Conservation (phyloP, 2,888 invertebrate species). For the Torymus auratus region DNA sequence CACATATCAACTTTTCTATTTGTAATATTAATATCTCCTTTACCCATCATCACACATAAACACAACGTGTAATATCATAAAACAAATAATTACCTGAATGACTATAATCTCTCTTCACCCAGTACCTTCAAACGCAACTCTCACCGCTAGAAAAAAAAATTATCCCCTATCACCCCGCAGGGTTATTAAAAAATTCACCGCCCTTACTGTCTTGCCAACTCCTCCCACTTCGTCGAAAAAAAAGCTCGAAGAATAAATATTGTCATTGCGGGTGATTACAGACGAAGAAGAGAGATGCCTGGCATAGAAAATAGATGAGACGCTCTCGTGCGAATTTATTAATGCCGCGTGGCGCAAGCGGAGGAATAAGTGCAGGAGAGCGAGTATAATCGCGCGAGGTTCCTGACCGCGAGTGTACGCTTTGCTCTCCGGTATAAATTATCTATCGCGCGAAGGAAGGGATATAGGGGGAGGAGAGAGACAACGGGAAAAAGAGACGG, state of each 20-base stretch:
- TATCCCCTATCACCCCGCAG: too few species aligned
- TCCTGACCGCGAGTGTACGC: conserved; percentile 30
- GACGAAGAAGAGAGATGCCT: neutral
- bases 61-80: too few species aligned
- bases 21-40: too few species aligned
- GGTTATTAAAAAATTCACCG: too few species aligned
- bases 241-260: conserved; percentile 8
- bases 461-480: conserved; percentile 13
- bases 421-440: neutral
- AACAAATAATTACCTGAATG: too few species aligned
- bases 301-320: too few species aligned
- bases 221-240: neutral
- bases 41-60: too few species aligned
- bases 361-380: conserved; percentile 24
- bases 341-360: conserved; percentile 10
- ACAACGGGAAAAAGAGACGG: conserved; percentile 35
- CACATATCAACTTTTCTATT: too few species aligned
- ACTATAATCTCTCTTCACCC: too few species aligned
- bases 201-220: too few species aligned
- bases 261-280: neutral
- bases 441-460: neutral
- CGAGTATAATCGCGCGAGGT: conserved; percentile 57
- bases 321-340: conserved; percentile 36
- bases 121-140: too few species aligned
- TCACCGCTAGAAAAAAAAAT: too few species aligned